Evolutionary conservation across 2,113 vertebrate species (phyloP).

Genomic region (Merops nubicus): DNA sequence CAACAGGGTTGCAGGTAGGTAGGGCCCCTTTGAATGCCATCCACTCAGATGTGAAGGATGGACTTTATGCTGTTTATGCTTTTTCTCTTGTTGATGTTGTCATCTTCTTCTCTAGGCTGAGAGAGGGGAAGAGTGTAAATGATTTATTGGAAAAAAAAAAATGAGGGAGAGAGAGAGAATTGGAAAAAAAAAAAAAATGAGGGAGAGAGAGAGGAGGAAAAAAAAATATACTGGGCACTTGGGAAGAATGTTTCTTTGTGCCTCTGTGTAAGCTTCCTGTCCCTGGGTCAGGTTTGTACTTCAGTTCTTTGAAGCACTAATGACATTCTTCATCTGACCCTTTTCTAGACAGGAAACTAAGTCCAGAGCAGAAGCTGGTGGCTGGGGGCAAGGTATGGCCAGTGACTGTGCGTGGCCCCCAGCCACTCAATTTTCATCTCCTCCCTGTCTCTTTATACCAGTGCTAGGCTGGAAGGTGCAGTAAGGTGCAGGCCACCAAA

Average conservation of each 20-base stretch:
- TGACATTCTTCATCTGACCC: background rate
- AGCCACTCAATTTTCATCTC: slow-evolving; percentile 15
- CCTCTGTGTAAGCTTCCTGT: background rate
- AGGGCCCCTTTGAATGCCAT: slow-evolving; percentile 60
- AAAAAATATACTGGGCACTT: background rate
- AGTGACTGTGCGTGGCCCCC: background rate
- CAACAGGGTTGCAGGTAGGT: slow-evolving; percentile 72
- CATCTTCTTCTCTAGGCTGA: slow-evolving; percentile 6
- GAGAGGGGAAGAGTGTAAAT: background rate
- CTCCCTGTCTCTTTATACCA: slow-evolving; percentile 55
- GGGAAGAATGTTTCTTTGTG: background rate
- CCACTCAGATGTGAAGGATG: slow-evolving; percentile 29
- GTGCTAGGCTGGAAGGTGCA: background rate
- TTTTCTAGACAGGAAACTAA: background rate
- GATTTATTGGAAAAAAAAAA: background rate
- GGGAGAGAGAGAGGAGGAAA: slow-evolving; percentile 42
- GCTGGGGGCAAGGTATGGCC: background rate
- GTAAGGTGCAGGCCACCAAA: background rate
- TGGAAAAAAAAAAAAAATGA: background rate
- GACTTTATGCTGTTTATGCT: slow-evolving; percentile 53
- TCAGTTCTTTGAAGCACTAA: background rate
- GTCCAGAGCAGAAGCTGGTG: background rate
- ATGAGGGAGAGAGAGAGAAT: slow-evolving; percentile 37
- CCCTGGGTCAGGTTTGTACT: background rate
- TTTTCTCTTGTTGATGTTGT: slow-evolving; percentile 32